Evolutionary conservation across 2,113 vertebrate species (phyloP).

Genomic region (Atherinomorus stipes): DNA sequence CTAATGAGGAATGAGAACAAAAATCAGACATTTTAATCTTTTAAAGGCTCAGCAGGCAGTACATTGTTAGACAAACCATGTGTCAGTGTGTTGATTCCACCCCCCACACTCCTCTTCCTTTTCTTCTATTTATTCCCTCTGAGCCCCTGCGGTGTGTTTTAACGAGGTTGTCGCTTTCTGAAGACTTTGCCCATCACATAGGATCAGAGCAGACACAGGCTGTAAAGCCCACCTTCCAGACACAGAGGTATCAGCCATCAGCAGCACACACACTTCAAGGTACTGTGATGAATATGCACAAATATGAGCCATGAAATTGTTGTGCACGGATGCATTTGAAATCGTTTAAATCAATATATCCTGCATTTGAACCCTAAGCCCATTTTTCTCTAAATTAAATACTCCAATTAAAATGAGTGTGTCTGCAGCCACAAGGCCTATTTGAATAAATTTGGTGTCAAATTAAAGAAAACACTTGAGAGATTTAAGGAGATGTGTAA

Average conservation of each 20-base stretch:
- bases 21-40: conserved; percentile 79
- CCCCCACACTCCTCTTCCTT: conserved; percentile 23
- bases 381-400: no score
- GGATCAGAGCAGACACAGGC: conserved; percentile 33
- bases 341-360: no score
- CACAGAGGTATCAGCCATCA: conserved; percentile 14
- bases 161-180: conserved; percentile 77
- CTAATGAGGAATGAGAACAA: conserved; percentile 80
- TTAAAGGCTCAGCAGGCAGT: conserved; percentile 77
- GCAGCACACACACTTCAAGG: not conserved
- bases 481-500: no score
- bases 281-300: no score
- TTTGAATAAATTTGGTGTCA: no score
- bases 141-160: conserved; percentile 64
- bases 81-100: conserved; percentile 75
- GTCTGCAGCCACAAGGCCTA: no score
- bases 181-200: conserved; percentile 71
- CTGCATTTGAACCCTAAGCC: no score
- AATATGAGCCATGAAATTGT: no score
- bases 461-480: no score
- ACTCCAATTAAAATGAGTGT: no score
- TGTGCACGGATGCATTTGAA: no score
- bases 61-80: conserved; percentile 80
- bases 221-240: not conserved
- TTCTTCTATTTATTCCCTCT: conserved; percentile 76